Evolutionary conservation across 53 echinoderm and acorn worm species (phyloP), one percentile per base, ranked within the genome.

Genomic region (Crossaster papposus): DNA sequence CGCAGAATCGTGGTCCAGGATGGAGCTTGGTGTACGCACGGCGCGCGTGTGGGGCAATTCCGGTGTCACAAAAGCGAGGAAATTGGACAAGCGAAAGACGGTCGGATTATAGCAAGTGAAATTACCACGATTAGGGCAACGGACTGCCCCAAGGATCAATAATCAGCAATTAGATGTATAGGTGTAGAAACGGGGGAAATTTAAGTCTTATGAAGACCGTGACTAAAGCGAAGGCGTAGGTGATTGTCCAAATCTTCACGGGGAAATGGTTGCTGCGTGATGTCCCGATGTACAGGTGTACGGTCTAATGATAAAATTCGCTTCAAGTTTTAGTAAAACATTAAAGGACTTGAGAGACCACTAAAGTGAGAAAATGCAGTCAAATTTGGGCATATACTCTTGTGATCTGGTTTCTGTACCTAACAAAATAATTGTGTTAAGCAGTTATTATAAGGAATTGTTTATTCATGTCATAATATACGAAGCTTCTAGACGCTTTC

Each of bases 81-180:
- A 85, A 85, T 85, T 85, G 85, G 73, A 85, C 72, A 53, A 53
- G 31, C 28, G 85, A 51, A 64, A 31, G 24, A 26, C 50, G 68
- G 29, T 29, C 15, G 24, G 71, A 85, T 85, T 85, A n/a, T n/a
- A 72, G 52, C 73, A 53, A 72, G 33, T 73, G 73, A 50, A 54
- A 85, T 73, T 85, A 72, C 85, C 85, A 2, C 6, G 83, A 83
- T 70, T 0, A 2, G 85, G 15, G 23, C 29, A 24, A 18, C 29
- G 12, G 37, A 72, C 26, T 3, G 71, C 83, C 85, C 36, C 14
- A 28, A 9, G 78, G 78, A 78, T 51, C 51, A 23, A 78, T 78
- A 78, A 78, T 51, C n/a, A 17, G 24, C 11, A 44, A 78, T 78
- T 78, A 78, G 50, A n/a, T n/a, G n/a, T n/a, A n/a, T n/a, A n/a